A percentile compares a stretch with the other conserved stretches of the same genome.
Conservation (phyloP, 2,888 invertebrate species). For the Aphrophora alni region DNA sequence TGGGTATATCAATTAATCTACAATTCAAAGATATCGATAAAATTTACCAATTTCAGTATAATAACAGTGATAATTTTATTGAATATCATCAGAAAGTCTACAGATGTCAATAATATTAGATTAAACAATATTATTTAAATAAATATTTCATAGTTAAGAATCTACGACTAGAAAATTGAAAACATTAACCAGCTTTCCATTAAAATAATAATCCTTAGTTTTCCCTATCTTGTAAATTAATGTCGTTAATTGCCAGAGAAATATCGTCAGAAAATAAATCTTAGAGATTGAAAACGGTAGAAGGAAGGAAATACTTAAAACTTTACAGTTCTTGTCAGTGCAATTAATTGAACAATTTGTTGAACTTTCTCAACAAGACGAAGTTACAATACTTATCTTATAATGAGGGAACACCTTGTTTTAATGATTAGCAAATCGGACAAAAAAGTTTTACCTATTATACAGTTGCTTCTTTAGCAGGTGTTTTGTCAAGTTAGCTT, state of each 20-base stretch:
- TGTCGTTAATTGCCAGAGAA: neutral
- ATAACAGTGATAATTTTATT: no score
- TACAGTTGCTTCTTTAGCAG: no score
- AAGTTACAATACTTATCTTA: neutral
- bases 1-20: no score
- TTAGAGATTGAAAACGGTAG: neutral
- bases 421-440: neutral
- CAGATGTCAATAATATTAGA: no score
- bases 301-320: neutral
- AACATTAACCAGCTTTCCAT: neutral
- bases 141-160: no score
- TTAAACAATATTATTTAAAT: no score
- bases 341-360: constrained; percentile 4
- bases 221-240: neutral
- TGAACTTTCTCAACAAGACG: neutral
- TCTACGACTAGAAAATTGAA: no score
- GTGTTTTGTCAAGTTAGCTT: no score
- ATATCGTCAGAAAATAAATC: neutral
- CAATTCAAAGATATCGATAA: no score
- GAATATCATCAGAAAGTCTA: no score
- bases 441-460: no score
- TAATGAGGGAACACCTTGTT: neutral
- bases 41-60: no score
- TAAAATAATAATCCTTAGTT: neutral
- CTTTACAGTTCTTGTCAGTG: neutral